These are phyloP conservation scores for Drosophila algonquin DNA, from an alignment of 2,888 invertebrate species.

Conservation along the genomic window DNA sequence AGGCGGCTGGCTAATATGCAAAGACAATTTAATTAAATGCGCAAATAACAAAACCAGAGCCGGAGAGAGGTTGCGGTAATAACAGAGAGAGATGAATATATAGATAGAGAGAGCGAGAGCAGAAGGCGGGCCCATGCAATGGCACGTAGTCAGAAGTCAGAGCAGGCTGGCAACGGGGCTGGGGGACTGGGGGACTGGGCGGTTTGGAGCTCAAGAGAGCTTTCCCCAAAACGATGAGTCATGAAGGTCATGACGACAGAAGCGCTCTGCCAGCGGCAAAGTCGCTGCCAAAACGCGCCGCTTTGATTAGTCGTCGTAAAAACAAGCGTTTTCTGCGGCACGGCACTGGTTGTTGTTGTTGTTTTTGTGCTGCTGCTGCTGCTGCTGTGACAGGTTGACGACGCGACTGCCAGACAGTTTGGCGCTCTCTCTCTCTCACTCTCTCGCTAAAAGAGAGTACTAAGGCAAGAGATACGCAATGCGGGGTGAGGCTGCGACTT, in stretches of 20 bases:
- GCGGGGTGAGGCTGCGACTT: no score
- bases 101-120: constrained; percentile 4
- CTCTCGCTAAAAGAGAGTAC: background rate
- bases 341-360: constrained; percentile 6
- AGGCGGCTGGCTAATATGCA: constrained; percentile 60
- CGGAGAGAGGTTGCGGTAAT: constrained; percentile 1
- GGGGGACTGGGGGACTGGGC: background rate
- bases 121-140: constrained; percentile 58
- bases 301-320: constrained; percentile 66
- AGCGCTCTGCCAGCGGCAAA: constrained; percentile 43
- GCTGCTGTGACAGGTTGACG: constrained; percentile 65
- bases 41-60: constrained; percentile 52
- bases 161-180: background rate
- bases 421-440: constrained; percentile 50
- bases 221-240: constrained; percentile 82
- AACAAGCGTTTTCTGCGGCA: constrained; percentile 3
- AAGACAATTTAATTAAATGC: constrained; percentile 76
- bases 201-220: background rate
- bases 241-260: constrained; percentile 84
- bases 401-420: constrained; percentile 75
- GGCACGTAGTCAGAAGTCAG: constrained; percentile 29
- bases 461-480: no score
- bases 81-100: background rate
- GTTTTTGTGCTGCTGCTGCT: constrained; percentile 31
- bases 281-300: constrained; percentile 61